Base-by-base conservation (phyloP, 2,797 vertebrate genomes). In the Eptatretus atami region DNA sequence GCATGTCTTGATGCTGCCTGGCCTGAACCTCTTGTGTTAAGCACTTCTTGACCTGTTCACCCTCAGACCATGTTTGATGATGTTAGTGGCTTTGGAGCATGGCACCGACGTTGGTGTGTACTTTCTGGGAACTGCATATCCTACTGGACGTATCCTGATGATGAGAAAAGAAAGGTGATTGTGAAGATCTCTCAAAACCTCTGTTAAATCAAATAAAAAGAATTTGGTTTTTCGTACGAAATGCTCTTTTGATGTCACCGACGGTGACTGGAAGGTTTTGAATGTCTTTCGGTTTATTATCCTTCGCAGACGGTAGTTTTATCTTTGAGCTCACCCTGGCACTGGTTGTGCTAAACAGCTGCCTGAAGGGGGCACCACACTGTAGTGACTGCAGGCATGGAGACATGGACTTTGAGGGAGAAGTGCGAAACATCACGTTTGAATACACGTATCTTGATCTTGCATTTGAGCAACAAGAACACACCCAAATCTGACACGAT, bases 91-190 rank as follows among this genome's bases (percentile, higher is more conserved):
- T 78, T 71, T 3, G 79, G 79, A 6, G 69, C 77, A 9, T 82
- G 80, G 80, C 76, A 79, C 69, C 76, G 79, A 1, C 69, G 76
- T 3, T 82, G 73, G 71, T 78, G 80, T 63, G 68, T 72, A 14
- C 70, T 82, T 64, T 72, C 77, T 53, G 72, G 70, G 52, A 73
- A 69, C 54, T 67, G 63, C 31, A 67, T 82, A 66, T 53, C 63
- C 53, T 79, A 77, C 70, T 82, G 80, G 80, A 78, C 76, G 68
- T 72, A 78, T 64, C 80, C 80, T 8, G 78, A 78, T 11, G 78
- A 80, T 63, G 72, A 68, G 67, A 71, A 75, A 63, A 70, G 66
- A 63, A 80, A 79, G 76, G 80, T 81, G 52, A 64, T 44, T 15
- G 53, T 12, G 9, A n/a, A 61, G n/a, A 24, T 24, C 11, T 61